These are phyloP conservation scores for Drosophila kurseongensis DNA, from an alignment of 1,140 invertebrate genomes.

Conservation along the genomic window DNA sequence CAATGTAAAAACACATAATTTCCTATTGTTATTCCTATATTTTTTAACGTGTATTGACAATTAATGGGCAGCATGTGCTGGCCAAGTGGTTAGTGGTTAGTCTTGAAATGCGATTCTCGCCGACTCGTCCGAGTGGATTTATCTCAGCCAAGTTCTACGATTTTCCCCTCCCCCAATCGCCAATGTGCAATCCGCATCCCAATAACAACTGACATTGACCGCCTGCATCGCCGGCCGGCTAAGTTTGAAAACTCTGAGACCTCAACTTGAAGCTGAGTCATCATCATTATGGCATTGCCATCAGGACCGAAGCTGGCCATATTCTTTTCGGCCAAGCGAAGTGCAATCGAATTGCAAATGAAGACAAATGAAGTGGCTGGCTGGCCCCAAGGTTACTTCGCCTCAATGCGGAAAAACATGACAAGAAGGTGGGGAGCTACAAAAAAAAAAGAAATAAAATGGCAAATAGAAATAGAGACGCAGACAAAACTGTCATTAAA, in stretches of 20 bases:
- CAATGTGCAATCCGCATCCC: not conserved
- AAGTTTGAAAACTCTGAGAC: not conserved
- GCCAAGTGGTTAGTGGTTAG: constrained; percentile 67
- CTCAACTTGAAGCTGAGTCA: constrained; percentile 56
- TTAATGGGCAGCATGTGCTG: constrained; percentile 61
- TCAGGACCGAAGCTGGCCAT: constrained; percentile 18
- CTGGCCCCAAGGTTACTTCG: constrained; percentile 58
- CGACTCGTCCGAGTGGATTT: constrained; percentile 32
- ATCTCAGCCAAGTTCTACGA: constrained; percentile 7
- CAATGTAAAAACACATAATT: no score
- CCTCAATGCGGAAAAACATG: constrained; percentile 76
- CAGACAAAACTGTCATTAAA: constrained; percentile 67
- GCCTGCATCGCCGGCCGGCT: constrained; percentile 72
- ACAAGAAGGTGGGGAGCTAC: constrained; percentile 39
- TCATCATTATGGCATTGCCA: constrained; percentile 40
- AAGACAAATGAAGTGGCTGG: constrained; percentile 62
- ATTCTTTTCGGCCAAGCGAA: constrained; percentile 55
- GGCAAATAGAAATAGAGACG: constrained; percentile 10
- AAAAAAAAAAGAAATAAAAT: constrained; percentile 9
- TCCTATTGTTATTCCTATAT: not conserved
- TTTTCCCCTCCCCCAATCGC: not conserved
- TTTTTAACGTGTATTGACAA: constrained; percentile 40
- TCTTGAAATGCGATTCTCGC: constrained; percentile 65
- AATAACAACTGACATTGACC: constrained; percentile 65
- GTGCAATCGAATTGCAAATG: constrained; percentile 75